Base-by-base conservation (phyloP, 2,113 vertebrate species). In the Stomatorhinus ivindoensis region DNA sequence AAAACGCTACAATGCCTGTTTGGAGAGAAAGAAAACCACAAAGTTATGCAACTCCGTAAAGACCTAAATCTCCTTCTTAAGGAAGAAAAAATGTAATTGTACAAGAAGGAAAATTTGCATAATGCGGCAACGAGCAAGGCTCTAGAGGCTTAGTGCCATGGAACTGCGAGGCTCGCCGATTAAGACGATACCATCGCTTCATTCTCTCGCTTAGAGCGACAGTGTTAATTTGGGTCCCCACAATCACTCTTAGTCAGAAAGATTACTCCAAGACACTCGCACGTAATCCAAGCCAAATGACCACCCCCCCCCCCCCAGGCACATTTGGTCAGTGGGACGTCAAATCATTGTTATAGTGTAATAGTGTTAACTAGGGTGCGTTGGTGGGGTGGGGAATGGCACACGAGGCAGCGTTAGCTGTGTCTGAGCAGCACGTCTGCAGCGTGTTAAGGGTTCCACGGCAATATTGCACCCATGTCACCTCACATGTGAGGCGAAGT, bases 211-310 rank as follows among this genome's bases (percentile, higher is more conserved):
- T 53, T 82, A 65, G 89, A 89, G 51, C 85, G 76, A 61, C 83
- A 86, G 88, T 87, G 21, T 35, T 6, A 69, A 87, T 89, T 91
- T 88, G 87, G 46, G 21, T 84, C 80, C 69, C 46, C 53, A 21
- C 55, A 65, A 48, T 39, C 76, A 83, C 53, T 17, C 9, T 31
- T 44, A 58, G 76, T 87, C 87, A 87, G 35, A 87, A 61, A 88
- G 86, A 73, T 51, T 48, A n/a, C 44, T 80, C 46, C 48, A 44
- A 88, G 82, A 88, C 69, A 86, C 69, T 87, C 65, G 76, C 76
- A 82, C 69, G n/a, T 83, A 73, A 90, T 91, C 87, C 88, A 69
- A 86, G 86, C 88, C 90, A 58, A 55, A 35, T 87, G 76, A 89
- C 80, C 31, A 80, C 53, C 53, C 21, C 42, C 65, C 53, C 53